Evolutionary conservation across 2,888 invertebrate species (phyloP), one percentile per base, ranked within the genome.

Genomic region (Rhingia campestris): DNA sequence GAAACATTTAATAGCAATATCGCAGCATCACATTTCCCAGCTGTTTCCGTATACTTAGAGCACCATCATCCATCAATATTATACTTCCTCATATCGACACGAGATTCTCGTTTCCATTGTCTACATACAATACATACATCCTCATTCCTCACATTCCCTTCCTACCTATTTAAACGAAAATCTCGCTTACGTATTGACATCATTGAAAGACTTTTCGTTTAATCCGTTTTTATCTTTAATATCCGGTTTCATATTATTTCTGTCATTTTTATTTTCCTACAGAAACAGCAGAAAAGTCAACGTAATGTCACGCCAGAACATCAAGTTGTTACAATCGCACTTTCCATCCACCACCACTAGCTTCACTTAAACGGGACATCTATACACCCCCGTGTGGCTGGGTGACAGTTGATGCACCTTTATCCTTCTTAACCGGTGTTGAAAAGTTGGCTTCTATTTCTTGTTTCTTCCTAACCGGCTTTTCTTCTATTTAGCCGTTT

Each of bases 181-280:
- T 75, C 43, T 47, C 59, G 54, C 66, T 59, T 43, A 39, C 66
- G 22, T 37, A 47, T 22, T 22, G 43, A 64, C 58, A 72, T 73
- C 49, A 51, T 82, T 64, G 37, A 63, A 64, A 81, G 63, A 41
- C 45, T 67, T 69, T 73, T 51, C 45, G 45, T 39, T 63, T 79
- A 77, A 79, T 79, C 82, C 69, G 58, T 82, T 82, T 82, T 74
- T 77, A 82, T 79, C 73, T 82, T 77, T 79, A 82, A 82, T 82
- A 82, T 82, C 82, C 82, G 73, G 67, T 73, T 69, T 72, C 51
- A 51, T 66, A 54, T 54, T 37, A 53, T 22, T 22, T 22, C 10
- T 30, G 7, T 22, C 7, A 22, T 47, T 10, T 4, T 49, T 63
- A 47, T 64, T 63, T 22, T 32, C 54, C 54, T 54, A 5, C 14